A percentile compares a stretch with the other conserved stretches of the same genome.
These are phyloP conservation scores for Hypotaenidia philippensis DNA, from an alignment of 2,797 vertebrate species.

Conservation along the genomic window DNA sequence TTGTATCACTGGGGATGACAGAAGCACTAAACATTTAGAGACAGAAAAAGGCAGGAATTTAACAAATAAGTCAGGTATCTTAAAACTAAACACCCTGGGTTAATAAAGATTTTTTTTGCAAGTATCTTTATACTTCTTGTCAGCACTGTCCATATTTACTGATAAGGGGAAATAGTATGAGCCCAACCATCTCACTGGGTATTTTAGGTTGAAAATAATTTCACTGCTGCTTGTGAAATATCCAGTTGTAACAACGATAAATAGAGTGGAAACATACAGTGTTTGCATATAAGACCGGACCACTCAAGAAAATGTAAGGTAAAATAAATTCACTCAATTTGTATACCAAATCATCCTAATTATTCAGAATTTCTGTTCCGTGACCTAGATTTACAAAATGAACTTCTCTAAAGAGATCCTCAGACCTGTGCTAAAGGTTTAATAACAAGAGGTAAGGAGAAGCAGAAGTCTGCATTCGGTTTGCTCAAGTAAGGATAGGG, in stretches of 20 bases:
- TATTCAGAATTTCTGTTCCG: not conserved
- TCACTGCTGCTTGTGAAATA: not conserved
- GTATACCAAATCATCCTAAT: not conserved
- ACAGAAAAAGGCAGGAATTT: not conserved
- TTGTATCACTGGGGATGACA: rapidly evolving
- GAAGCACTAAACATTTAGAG: not conserved
- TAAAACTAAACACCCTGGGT: not conserved
- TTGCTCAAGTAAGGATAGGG: not conserved
- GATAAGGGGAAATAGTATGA: not conserved
- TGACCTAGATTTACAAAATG: not conserved
- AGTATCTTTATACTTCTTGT: not conserved
- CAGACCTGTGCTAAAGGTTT: not conserved
- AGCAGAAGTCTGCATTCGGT: not conserved
- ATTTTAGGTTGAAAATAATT: not conserved
- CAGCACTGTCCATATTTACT: not conserved
- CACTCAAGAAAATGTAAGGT: not conserved
- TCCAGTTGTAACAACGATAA: not conserved
- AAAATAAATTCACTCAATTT: not conserved
- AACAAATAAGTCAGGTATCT: not conserved
- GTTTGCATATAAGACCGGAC: not conserved
- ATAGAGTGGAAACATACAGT: not conserved
- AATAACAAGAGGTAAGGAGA: not conserved
- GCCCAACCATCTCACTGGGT: not conserved
- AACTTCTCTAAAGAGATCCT: not conserved
- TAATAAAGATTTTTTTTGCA: not conserved